Percentiles rank a stretch among this genome's conserved stretches.
Conservation (phyloP, 2,113 vertebrate species). For the Strigops habroptila region DNA sequence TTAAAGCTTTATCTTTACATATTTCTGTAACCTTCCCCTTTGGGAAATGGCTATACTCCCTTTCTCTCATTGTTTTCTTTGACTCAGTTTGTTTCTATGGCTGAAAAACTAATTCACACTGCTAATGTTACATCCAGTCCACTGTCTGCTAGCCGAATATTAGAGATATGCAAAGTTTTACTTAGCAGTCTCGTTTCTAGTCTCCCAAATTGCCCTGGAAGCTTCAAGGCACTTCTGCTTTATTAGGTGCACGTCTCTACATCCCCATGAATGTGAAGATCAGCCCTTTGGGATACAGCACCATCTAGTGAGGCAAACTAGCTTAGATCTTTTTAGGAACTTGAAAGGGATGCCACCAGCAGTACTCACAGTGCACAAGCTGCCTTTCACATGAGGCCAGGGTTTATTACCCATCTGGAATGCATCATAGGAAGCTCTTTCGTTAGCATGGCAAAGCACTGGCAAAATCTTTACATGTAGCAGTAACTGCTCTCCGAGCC, state of each 20-base stretch:
- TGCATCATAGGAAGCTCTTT: neutral
- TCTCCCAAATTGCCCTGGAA: neutral
- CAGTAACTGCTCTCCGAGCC: neutral
- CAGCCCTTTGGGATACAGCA: constrained; percentile 36
- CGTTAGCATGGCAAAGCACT: neutral
- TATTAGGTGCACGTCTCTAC: neutral
- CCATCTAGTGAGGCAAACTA: constrained; percentile 29
- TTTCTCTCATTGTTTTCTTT: neutral
- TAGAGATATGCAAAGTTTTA: neutral
- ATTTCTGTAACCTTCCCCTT: neutral
- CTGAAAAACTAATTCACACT: neutral
- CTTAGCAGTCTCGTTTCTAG: neutral
- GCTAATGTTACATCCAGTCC: neutral
- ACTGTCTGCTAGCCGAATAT: neutral
- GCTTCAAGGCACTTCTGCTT: neutral
- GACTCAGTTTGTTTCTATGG: neutral
- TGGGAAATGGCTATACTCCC: neutral
- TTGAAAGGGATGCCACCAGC: neutral
- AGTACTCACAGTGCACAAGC: neutral
- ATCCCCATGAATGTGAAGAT: neutral
- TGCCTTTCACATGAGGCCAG: neutral
- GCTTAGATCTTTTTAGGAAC: neutral
- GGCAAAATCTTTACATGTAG: neutral
- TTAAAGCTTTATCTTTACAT: neutral
- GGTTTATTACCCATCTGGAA: neutral